These are phyloP conservation scores for Peromyscus melanophrys DNA, from an alignment of 2,797 vertebrate genomes.

Conservation along the genomic window DNA sequence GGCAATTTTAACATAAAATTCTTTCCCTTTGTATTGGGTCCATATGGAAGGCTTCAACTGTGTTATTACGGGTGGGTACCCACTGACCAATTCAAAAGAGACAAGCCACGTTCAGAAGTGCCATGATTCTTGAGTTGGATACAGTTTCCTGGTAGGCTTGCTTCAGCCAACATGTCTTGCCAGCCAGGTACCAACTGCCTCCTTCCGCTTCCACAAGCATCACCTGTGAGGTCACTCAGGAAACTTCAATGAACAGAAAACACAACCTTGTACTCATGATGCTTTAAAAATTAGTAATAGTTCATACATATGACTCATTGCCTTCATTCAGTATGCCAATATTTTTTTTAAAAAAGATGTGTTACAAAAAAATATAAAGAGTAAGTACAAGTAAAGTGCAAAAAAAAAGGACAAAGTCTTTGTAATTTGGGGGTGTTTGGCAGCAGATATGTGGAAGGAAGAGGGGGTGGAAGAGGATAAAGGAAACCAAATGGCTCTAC, in stretches of 20 bases:
- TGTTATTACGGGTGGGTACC: background rate
- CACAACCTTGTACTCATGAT: background rate
- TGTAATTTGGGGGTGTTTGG: background rate
- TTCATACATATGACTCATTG: constrained; percentile 11
- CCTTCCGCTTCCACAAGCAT: background rate
- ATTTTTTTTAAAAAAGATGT: constrained; percentile 24
- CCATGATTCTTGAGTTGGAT: background rate
- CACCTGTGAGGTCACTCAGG: background rate
- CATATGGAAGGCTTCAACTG: background rate
- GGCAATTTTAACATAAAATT: constrained; percentile 24
- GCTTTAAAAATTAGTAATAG: constrained; percentile 24
- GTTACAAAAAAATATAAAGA: background rate
- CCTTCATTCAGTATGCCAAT: background rate
- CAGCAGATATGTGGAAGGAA: background rate
- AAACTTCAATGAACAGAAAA: background rate
- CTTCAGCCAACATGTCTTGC: background rate
- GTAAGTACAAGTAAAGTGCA: constrained; percentile 6
- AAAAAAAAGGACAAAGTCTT: background rate
- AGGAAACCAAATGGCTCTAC: too few species aligned
- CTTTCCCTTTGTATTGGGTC: background rate
- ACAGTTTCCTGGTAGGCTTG: too few species aligned
- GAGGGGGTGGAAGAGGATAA: too few species aligned
- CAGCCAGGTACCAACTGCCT: background rate
- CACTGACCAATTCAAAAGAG: background rate
- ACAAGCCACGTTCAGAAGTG: background rate